Conservation (phyloP, 2,113 vertebrate species). For the Pelecanus crispus region DNA sequence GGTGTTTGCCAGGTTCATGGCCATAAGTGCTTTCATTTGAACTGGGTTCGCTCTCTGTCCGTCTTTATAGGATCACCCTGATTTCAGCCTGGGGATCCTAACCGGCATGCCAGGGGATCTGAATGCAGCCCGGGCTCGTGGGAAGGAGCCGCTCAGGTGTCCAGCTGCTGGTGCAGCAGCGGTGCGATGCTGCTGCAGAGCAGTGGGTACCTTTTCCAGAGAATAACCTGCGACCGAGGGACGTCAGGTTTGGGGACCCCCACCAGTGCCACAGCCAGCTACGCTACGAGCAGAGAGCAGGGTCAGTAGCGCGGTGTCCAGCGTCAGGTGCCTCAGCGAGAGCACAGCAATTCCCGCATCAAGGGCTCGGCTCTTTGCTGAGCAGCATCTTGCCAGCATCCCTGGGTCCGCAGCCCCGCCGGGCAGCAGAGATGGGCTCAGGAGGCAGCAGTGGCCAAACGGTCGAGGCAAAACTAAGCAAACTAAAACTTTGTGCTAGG, state of each 20-base stretch:
- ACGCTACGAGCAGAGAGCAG: fast-evolving
- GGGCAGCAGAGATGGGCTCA: neutral
- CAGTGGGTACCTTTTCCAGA: neutral
- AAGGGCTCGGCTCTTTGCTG: fast-evolving
- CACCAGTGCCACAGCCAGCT: fast-evolving
- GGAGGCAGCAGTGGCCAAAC: neutral
- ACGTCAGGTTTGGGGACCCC: too few species aligned
- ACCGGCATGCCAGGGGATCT: neutral
- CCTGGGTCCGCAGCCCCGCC: neutral
- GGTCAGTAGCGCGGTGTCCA: too few species aligned
- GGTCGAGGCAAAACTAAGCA: neutral
- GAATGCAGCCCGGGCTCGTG: neutral
- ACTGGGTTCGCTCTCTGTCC: neutral
- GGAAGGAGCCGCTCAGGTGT: neutral
- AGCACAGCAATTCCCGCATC: fast-evolving
- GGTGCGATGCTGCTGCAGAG: neutral
- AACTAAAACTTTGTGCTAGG: too few species aligned
- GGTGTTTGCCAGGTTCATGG: conserved; percentile 28
- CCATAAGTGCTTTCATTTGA: neutral
- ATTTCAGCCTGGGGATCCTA: neutral
- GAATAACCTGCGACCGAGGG: neutral
- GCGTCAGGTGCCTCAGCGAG: neutral
- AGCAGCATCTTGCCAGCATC: neutral
- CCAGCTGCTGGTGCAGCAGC: too few species aligned
- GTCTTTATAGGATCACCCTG: neutral